Conservation (phyloP, 2,113 vertebrate genomes). For the Dicerorhinus sumatrensis region DNA sequence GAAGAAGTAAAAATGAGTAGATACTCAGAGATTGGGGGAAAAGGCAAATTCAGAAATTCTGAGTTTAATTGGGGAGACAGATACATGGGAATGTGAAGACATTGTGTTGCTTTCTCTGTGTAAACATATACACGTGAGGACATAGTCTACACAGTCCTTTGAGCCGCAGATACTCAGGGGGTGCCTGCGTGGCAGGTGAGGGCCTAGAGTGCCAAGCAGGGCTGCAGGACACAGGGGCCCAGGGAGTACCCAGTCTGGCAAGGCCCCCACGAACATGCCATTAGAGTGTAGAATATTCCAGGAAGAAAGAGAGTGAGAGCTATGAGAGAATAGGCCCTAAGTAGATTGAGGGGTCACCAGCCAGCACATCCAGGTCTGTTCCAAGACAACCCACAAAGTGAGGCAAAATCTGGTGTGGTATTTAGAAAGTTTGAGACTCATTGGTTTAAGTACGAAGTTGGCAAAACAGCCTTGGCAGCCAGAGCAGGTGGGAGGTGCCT, state of each 20-base stretch:
- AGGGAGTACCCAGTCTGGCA: neutral
- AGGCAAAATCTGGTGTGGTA: neutral
- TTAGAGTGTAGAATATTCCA: neutral
- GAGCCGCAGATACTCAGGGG: neutral
- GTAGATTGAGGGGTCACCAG: neutral
- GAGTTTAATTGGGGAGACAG: neutral
- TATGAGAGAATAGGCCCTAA: neutral
- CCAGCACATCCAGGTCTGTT: neutral
- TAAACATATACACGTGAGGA: neutral
- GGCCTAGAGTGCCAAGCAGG: neutral
- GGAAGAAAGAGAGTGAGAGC: neutral
- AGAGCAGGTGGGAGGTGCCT: neutral
- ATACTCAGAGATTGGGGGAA: neutral
- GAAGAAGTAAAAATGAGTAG: neutral
- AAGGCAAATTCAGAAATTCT: neutral
- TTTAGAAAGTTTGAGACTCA: neutral
- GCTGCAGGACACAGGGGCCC: neutral
- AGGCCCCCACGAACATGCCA: fast-evolving
- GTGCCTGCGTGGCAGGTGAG: neutral
- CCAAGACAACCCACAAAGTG: neutral
- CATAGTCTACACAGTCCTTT: fast-evolving
- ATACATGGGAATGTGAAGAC: neutral
- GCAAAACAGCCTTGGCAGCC: neutral
- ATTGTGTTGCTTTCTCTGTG: neutral
- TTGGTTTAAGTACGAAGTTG: neutral